Evolutionary conservation across 2,113 vertebrate genomes (phyloP).

Genomic region (Meleagris gallopavo): DNA sequence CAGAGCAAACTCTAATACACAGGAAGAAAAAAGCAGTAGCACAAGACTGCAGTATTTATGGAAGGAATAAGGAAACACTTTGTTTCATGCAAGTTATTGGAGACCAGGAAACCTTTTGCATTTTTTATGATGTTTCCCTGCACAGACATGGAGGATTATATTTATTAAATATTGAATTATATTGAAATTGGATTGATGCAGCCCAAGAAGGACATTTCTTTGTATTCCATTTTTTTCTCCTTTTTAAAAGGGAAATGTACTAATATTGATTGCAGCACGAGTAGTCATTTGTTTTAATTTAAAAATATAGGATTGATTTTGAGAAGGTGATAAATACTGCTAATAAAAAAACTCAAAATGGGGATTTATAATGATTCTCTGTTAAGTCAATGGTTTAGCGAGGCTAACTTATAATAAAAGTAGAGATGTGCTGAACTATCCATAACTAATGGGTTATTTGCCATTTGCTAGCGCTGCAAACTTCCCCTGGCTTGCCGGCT

Average conservation of each 20-base stretch:
- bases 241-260: conserved; percentile 72
- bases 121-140: conserved; percentile 76
- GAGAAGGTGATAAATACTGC: conserved; percentile 79
- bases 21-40: background rate
- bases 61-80: conserved; percentile 65
- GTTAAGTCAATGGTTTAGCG: conserved; percentile 69
- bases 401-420: conserved; percentile 48
- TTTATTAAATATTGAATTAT: conserved; percentile 82
- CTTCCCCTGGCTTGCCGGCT: background rate
- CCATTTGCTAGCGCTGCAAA: conserved; percentile 40
- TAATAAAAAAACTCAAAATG: conserved; percentile 77
- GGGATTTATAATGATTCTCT: conserved; percentile 64
- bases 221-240: conserved; percentile 56
- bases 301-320: conserved; percentile 81
- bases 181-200: conserved; percentile 77
- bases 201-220: conserved; percentile 74
- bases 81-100: conserved; percentile 62
- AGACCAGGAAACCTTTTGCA: conserved; percentile 67
- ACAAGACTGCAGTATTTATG: conserved; percentile 59
- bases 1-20: conserved; percentile 60
- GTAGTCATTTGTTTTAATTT: conserved; percentile 82
- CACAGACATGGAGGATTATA: conserved; percentile 74
- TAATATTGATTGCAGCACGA: conserved; percentile 75
- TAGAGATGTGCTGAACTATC: conserved; percentile 47
- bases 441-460: conserved; percentile 31